A percentile compares a stretch with the other conserved stretches of the same genome.
Evolutionary conservation across 2,113 vertebrate genomes (phyloP).

Genomic region (Pluvialis apricaria): DNA sequence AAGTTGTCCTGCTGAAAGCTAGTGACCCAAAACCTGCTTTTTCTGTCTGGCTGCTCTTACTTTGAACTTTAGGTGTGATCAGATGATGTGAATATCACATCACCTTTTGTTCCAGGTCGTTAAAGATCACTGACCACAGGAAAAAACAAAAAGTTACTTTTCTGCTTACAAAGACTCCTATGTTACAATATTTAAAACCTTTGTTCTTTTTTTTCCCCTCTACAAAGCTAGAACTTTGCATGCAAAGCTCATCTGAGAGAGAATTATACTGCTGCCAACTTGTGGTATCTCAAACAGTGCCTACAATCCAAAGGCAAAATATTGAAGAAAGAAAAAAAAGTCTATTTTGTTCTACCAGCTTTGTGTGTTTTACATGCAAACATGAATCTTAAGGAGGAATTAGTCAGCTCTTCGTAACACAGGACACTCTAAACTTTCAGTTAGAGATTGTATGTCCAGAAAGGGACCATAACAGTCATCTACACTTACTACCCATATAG

Average conservation of each 20-base stretch:
- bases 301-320: not conserved
- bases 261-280: not conserved
- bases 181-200: not conserved
- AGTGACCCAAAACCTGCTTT: not conserved
- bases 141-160: not conserved
- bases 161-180: not conserved
- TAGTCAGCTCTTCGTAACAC: not conserved
- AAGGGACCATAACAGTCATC: not conserved
- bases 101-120: not conserved
- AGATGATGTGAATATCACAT: not conserved
- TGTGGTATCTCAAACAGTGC: not conserved
- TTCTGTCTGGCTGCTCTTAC: not conserved
- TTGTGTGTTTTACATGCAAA: not conserved
- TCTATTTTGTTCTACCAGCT: not conserved
- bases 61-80: not conserved
- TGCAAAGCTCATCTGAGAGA: not conserved
- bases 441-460: not conserved
- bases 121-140: not conserved
- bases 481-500: rapidly evolving
- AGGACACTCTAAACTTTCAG: not conserved
- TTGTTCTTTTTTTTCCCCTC: not conserved
- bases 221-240: not conserved
- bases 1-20: not conserved
- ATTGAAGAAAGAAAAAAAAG: not conserved
- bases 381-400: not conserved